Evolutionary conservation across 1,140 invertebrate species (phyloP), one percentile per base, ranked within the genome.

Genomic region (Macrotrachela quadricornifera): DNA sequence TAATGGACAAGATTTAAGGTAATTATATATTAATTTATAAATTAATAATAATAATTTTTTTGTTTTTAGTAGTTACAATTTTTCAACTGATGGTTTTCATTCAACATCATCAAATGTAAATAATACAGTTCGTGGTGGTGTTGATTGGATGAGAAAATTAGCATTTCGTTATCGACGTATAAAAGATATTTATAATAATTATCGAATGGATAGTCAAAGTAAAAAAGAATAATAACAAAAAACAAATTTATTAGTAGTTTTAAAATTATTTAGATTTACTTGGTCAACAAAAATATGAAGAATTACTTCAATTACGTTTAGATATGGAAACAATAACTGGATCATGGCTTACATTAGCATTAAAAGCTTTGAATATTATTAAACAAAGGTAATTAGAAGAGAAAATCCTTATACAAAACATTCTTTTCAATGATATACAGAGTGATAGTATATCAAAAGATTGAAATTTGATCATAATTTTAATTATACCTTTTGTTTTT

Each of bases 141-240:
- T 94, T 0, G 88, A 95, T 62, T 75, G 74, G 86, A 92, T 92
- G 86, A 73, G 88, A 60, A 95, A 95, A 67, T 71, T 95, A 46
- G 87, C 88, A 4, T 94, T 92, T 66, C 75, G 90, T 55, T 94
- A 92, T 66, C 73, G 87, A 54, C 81, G 85, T 64, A 92, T 94
- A 59, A 94, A 92, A 71, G 88, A 95, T 61, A 82, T 85, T 4
- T 95, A 92, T 66, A 88, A 83, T 63, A 84, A 80, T 65, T 91
- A 90, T 68, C 77, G 21, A 30, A 4, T 30, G 8, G 21, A 30
- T 30, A 30, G 3, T 30, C 21, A 30, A 30, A 30, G 21, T 30
- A 30, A 30, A 30, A 30, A 30, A 84, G 53, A 86, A 85, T 68
- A 30, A 30, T 4, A 30, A n/a, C n/a, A n/a, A n/a, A n/a, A n/a